Base-by-base conservation (phyloP, 2,797 vertebrate genomes). In the Numenius phaeopus region DNA sequence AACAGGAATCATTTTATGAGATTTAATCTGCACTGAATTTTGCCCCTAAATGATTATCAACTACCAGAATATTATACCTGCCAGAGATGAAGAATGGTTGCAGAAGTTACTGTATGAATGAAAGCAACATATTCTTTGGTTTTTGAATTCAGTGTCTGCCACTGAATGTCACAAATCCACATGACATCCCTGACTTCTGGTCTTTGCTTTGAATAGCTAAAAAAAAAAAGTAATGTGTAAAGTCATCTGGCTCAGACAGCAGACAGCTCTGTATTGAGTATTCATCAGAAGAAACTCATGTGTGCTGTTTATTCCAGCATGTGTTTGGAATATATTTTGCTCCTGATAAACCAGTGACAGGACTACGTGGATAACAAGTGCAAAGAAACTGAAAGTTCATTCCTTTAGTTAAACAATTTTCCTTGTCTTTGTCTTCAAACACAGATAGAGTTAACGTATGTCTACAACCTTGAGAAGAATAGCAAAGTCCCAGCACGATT, bases 331-430 rank as follows among this genome's bases (percentile, higher is more conserved):
- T 95, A 80, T 2, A 90, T 90, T 94, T 83, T 44, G 27, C 4
- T 87, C 70, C 85, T 89, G 90, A 93, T 92, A 94, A 90, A 89
- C 58, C 73, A 84, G 37, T 73, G 83, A 94, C 97, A 95, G 70
- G 14, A 11, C 44, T 81, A 30, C 0, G 2, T 39, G 82, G 57
- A n/a, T 65, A 97, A 91, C 92, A 91, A 94, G 42, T 1, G 1
- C 69, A 42, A 66, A 80, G 62, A 52, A 78, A 66, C 34, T 18
- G 40, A 82, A 90, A 55, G 21, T 94, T 83, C 34, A 30, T 42
- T 20, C 49, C 39, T 94, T 49, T 24, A 24, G 42, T 76, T 50
- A 20, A 94, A 72, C 16, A 65, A 8, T 69, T 86, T 65, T 32
- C 20, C 19, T 65, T 46, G 7, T 47, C 83, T 87, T 65, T 84